phyloP scores from a whole-genome alignment of 2,113 vertebrate species.

The Papio anubis region DNA sequence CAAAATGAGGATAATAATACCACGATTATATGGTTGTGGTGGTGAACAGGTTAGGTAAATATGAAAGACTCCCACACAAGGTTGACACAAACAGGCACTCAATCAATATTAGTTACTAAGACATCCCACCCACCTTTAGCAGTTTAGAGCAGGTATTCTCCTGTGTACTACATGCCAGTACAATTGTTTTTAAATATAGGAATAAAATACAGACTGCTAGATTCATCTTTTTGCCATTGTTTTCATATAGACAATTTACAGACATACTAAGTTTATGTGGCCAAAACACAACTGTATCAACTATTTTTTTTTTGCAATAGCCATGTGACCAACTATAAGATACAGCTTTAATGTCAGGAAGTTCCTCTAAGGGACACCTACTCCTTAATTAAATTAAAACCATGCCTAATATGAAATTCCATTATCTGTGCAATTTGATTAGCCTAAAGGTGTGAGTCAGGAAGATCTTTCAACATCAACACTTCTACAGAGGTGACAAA shows the following conservation, averaged over 20 bases:
- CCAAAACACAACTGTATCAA: not conserved
- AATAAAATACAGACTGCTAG: not conserved
- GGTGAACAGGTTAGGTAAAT: not conserved
- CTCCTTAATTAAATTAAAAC: conserved; percentile 14
- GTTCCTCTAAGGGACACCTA: not conserved
- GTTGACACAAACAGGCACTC: not conserved
- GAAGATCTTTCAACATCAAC: not conserved
- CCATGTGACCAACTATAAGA: not conserved
- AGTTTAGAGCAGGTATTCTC: not conserved
- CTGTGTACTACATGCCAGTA: not conserved
- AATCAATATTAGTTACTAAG: not conserved
- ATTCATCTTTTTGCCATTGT: not conserved
- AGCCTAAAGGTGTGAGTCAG: not conserved
- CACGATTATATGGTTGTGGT: not conserved
- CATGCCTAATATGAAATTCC: not conserved
- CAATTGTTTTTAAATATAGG: not conserved
- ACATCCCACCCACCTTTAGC: not conserved
- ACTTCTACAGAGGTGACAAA: not conserved
- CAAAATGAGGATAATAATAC: conserved; percentile 31
- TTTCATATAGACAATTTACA: not conserved
- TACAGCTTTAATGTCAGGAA: not conserved
- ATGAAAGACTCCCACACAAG: not conserved
- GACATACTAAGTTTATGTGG: not conserved
- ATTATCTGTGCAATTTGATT: not conserved
- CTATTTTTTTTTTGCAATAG: not conserved